Evolutionary conservation across 2,888 invertebrate genomes (phyloP), one percentile per base, ranked within the genome.

Genomic region (Nephrotoma flavescens): DNA sequence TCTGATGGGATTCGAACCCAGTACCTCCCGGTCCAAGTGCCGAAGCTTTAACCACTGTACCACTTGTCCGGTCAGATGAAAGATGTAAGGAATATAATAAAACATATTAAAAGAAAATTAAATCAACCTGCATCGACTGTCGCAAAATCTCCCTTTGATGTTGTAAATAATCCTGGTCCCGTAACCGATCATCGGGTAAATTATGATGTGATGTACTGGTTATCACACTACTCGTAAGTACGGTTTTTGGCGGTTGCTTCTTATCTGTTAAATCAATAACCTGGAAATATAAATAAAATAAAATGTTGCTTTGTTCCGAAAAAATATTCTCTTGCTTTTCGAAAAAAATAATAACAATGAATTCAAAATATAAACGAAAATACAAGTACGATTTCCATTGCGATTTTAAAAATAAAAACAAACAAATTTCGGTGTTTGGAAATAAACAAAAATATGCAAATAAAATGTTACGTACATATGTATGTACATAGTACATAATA

Each of bases 201-300:
- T 90, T 91, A 45, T 86, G 44, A 89, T 91, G 91, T 87, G 91
- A 91, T 87, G 91, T 91, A 88, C 90, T 91, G 86, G 91, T 91
- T 87, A 91, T 90, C 87, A 91, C 91, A 87, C 90, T 93, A 91
- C 87, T 93, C 90, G 90, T 93, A 90, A 90, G 93, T 92, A 90
- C 93, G 91, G 90, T 93, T 89, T 91, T 92, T 88, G 91, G 91
- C 88, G 91, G 91, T 88, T 91, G 91, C 89, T 94, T 94, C 87
- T 95, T 94, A 88, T 95, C 94, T 87, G 96, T 96, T 88, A 96
- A 93, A 93, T 96, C 96, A 91, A 96, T 96, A 86, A 96, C 95
- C 91, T 84, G 42, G 3, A 71, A 71, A 71, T 94, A 71, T 71
- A 71, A 71, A 71, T 71, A 71, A 31, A 31, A 31, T 71, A 71